Evolutionary conservation across 2,797 vertebrate species (phyloP), one percentile per base, ranked within the genome.

Genomic region (Champsocephalus gunnari): DNA sequence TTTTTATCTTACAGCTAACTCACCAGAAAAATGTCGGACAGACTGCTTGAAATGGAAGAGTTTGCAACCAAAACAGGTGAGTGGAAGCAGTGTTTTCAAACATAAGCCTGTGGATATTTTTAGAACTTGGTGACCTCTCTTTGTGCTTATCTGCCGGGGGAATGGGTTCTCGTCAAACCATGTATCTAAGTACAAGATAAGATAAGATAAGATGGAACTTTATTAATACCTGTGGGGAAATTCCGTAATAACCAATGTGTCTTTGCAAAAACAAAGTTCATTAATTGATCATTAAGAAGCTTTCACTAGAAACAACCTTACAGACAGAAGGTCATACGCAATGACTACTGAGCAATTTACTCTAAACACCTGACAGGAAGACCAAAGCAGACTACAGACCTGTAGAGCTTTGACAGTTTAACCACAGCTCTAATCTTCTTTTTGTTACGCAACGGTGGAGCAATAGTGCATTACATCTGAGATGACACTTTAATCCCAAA

Each of bases 21-120:
- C 53, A 58, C 16, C 57, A 79, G 55, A 69, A 89, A 75, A 73
- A 95, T 95, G 94, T 94, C 94, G 70, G 88, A 89, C 85, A 93
- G 64, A 83, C 82, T 92, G 81, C 68, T 96, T 1, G 97, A 97
- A 17, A 41, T 92, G 80, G 96, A 98, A 13, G 95, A 99, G 88
- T 94, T 92, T 0, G 87, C 82, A 43, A 94, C 96, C 67, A 96
- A 98, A 38, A 99, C 98, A 94, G 98, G 98, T 96, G 93, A 96
- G 88, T 38, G 12, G n/a, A 53, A 9, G 28, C 56, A 2, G 1
- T 10, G 8, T 12, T 58, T 66, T 43, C n/a, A 62, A 19, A 59
- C 13, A 19, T 32, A 12, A 58, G 44, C 48, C 47, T 9, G 13
- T 11, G 38, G 49, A 34, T 4, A 16, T n/a, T 11, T 59, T 43